phyloP scores from a whole-genome alignment of 2,113 vertebrate species.

The Todiramphus saurophagus region DNA sequence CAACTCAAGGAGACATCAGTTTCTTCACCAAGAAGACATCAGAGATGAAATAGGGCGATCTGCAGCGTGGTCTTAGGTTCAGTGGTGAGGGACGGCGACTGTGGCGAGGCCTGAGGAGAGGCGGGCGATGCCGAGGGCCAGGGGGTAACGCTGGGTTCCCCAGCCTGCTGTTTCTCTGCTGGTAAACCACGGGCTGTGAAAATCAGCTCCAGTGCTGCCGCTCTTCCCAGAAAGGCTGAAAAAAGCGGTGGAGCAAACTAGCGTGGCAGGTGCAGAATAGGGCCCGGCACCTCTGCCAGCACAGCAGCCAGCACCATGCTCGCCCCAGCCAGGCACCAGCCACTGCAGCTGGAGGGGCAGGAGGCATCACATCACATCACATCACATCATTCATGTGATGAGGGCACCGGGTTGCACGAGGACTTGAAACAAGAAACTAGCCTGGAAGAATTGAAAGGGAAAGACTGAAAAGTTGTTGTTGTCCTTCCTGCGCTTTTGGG shows the following conservation, averaged over 20 bases:
- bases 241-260: neutral
- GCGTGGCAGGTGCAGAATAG: neutral
- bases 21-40: neutral
- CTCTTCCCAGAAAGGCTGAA: neutral
- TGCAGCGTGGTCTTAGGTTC: accelerated
- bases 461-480: neutral
- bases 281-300: accelerated
- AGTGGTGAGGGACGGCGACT: accelerated
- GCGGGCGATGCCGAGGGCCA: accelerated
- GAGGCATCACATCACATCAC: neutral
- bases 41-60: neutral
- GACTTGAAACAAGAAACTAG: neutral
- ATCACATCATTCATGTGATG: neutral
- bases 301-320: neutral
- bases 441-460: neutral
- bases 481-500: neutral
- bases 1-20: neutral
- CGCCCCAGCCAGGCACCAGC: accelerated
- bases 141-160: accelerated
- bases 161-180: neutral
- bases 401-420: neutral
- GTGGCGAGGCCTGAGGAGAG: accelerated
- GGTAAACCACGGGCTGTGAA: neutral
- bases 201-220: accelerated
- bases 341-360: neutral